Evolutionary conservation across 2,113 vertebrate genomes (phyloP).

Genomic region (Phoxinus phoxinus): DNA sequence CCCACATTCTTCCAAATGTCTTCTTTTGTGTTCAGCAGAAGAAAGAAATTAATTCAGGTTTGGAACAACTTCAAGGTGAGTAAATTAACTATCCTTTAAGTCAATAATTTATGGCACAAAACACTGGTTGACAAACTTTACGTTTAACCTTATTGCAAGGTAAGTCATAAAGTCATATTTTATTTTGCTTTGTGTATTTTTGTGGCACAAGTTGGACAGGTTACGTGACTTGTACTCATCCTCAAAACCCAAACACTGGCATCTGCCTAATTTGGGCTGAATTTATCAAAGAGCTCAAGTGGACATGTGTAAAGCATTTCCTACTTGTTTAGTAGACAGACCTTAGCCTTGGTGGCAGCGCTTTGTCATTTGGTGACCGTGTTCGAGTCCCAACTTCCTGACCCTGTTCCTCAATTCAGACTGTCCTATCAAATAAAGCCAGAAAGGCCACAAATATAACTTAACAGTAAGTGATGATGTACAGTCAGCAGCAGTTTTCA

Average conservation of each 20-base stretch:
- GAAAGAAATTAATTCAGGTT: too few relatives aligned
- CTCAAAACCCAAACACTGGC: not conserved
- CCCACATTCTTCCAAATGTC: too few relatives aligned
- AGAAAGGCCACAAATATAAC: too few relatives aligned
- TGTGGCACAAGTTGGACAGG: not conserved
- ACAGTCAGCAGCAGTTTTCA: not conserved
- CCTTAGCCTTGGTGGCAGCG: not conserved
- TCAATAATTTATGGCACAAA: not conserved
- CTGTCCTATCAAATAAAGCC: too few relatives aligned
- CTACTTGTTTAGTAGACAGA: not conserved
- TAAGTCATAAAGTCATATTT: not conserved
- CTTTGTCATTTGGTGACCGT: too few relatives aligned
- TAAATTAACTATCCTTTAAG: not conserved
- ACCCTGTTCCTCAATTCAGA: too few relatives aligned
- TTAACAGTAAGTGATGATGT: not conserved
- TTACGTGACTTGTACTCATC: not conserved
- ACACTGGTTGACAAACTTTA: not conserved
- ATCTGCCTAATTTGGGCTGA: not conserved
- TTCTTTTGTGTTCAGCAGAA: not conserved
- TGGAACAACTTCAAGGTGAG: too few relatives aligned
- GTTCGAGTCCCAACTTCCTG: too few relatives aligned
- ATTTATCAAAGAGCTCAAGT: not conserved
- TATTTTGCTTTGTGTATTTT: not conserved
- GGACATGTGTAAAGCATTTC: not conserved
- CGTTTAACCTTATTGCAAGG: not conserved